A percentile compares a stretch with the other conserved stretches of the same genome.
These are phyloP conservation scores for Boloria selene DNA, from an alignment of 2,888 invertebrate genomes.

Conservation along the genomic window DNA sequence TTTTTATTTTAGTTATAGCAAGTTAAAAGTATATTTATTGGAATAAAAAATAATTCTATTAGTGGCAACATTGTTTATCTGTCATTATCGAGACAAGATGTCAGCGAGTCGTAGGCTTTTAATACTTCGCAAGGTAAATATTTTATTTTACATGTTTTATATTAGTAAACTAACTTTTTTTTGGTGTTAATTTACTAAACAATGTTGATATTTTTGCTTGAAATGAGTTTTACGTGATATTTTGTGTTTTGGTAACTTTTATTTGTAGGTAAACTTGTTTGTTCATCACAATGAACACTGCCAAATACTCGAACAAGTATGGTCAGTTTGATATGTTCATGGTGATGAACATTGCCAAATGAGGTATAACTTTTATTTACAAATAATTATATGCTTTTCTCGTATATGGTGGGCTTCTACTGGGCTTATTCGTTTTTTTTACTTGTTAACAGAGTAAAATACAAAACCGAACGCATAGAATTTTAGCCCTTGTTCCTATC, in stretches of 20 bases:
- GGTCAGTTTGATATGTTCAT: slow-evolving; percentile 30
- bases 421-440: slow-evolving; percentile 32
- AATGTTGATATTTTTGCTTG: slow-evolving; percentile 36
- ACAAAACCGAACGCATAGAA: slow-evolving; percentile 35
- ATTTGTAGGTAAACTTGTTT: slow-evolving; percentile 22
- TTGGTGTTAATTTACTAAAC: slow-evolving; percentile 36
- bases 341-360: slow-evolving; percentile 39
- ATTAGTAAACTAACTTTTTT: slow-evolving; percentile 35
- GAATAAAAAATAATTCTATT: too few relatives aligned
- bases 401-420: slow-evolving; percentile 28
- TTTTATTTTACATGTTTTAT: slow-evolving; percentile 37
- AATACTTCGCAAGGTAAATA: slow-evolving; percentile 37
- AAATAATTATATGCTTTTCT: slow-evolving; percentile 34
- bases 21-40: too few relatives aligned
- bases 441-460: slow-evolving; percentile 36
- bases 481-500: slow-evolving; percentile 38
- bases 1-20: too few relatives aligned
- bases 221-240: slow-evolving; percentile 35
- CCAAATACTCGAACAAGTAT: slow-evolving; percentile 38
- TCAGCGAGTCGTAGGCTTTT: neutral
- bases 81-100: too few relatives aligned
- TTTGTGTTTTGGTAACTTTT: slow-evolving; percentile 19
- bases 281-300: slow-evolving; percentile 35
- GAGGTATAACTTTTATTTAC: slow-evolving; percentile 33
- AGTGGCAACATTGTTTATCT: too few relatives aligned